Percentiles rank a stretch among this genome's conserved stretches.
These are phyloP conservation scores for Andrena dorsata DNA, from an alignment of 2,888 invertebrate species.

Conservation along the genomic window DNA sequence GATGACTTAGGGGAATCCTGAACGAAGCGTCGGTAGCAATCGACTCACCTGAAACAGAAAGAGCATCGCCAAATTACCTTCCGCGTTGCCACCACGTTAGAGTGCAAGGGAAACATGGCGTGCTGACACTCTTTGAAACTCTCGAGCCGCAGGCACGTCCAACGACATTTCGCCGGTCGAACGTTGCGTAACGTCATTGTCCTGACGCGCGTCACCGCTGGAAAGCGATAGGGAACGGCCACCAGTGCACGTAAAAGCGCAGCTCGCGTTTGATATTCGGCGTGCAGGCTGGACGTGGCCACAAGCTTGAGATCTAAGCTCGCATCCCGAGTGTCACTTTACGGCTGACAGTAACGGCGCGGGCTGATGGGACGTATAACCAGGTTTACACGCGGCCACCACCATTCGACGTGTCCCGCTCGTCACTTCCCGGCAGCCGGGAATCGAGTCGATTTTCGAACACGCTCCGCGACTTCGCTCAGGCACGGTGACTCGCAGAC, in stretches of 20 bases:
- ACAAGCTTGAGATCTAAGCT: slow-evolving; percentile 6
- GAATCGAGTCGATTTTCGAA: background rate
- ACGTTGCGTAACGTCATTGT: slow-evolving; percentile 55
- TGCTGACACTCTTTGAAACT: slow-evolving; percentile 4
- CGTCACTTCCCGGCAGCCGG: slow-evolving; percentile 2
- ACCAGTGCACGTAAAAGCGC: slow-evolving; percentile 27
- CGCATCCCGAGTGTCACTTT: slow-evolving; percentile 47
- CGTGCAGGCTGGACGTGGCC: slow-evolving; percentile 41
- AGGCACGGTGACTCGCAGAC: no score
- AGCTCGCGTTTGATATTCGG: slow-evolving; percentile 31
- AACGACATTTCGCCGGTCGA: slow-evolving; percentile 27
- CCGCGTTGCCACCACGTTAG: no score
- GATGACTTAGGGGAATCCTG: no score
- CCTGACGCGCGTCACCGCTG: slow-evolving; percentile 50
- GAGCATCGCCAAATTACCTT: no score
- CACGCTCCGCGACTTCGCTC: no score
- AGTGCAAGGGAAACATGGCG: no score
- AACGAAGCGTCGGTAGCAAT: background rate
- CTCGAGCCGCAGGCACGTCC: slow-evolving; percentile 26
- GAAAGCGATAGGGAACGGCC: slow-evolving; percentile 50
- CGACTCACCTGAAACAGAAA: slow-evolving; percentile 45
- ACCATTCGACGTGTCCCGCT: slow-evolving; percentile 26
- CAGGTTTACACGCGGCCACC: slow-evolving; percentile 28
- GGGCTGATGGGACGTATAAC: slow-evolving; percentile 42
- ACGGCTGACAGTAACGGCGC: slow-evolving; percentile 61